phyloP scores from a whole-genome alignment of 2,888 invertebrate genomes.

The Thera obeliscata region DNA sequence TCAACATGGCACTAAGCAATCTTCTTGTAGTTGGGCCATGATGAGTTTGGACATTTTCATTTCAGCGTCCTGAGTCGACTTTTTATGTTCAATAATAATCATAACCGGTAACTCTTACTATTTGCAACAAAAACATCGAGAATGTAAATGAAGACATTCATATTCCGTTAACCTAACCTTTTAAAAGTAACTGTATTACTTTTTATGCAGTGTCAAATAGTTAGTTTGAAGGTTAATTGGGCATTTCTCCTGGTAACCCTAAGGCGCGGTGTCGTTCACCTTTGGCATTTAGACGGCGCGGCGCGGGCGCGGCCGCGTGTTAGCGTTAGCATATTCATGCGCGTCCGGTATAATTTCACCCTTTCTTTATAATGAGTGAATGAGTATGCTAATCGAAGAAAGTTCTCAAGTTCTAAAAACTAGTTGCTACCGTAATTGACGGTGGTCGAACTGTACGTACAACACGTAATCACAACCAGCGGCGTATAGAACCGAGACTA shows the following conservation, averaged over 20 bases:
- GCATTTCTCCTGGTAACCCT: constrained; percentile 30
- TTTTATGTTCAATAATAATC: background rate
- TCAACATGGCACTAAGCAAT: too few species aligned
- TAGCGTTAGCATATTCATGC: constrained; percentile 71
- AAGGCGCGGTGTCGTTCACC: constrained; percentile 65
- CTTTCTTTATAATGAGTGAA: constrained; percentile 76
- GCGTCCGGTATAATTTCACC: constrained; percentile 73
- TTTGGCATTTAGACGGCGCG: constrained; percentile 77
- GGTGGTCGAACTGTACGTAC: constrained; percentile 44
- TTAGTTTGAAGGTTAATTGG: constrained; percentile 17
- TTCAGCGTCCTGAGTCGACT: background rate
- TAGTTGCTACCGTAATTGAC: constrained; percentile 76
- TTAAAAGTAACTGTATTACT: background rate
- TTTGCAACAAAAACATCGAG: background rate
- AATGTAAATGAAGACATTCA: background rate
- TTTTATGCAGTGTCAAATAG: constrained; percentile 12
- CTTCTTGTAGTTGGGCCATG: too few species aligned
- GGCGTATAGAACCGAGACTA: constrained; percentile 8
- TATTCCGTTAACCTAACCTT: constrained; percentile 11
- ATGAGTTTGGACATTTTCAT: background rate
- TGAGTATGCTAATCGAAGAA: constrained; percentile 81
- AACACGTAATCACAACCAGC: background rate
- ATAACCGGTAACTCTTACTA: background rate
- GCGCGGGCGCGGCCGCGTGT: constrained; percentile 34
- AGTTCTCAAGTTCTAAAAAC: constrained; percentile 80